These are phyloP conservation scores for Nannobrachium achirus DNA, from an alignment of 2,113 vertebrate species.

Conservation along the genomic window DNA sequence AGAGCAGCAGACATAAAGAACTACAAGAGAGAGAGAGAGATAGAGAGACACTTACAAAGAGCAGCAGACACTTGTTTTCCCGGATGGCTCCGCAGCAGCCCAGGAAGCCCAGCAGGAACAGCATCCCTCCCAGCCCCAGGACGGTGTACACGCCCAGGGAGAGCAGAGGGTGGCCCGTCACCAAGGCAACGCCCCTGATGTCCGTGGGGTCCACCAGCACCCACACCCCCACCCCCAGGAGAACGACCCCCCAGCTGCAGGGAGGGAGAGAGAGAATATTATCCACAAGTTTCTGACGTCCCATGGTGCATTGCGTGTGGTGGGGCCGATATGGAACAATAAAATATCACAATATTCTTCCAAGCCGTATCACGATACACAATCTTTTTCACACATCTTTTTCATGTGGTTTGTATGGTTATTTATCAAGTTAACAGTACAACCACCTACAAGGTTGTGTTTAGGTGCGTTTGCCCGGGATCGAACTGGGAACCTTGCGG, in stretches of 20 bases:
- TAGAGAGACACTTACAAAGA: constrained; percentile 80
- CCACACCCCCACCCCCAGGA: constrained; percentile 93
- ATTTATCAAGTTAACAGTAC: no score
- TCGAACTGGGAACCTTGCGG: no score
- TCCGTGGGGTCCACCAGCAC: constrained; percentile 93
- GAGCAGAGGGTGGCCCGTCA: constrained; percentile 90
- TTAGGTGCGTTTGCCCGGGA: no score
- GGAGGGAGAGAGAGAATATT: constrained; percentile 4
- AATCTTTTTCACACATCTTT: no score
- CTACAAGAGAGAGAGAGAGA: neutral
- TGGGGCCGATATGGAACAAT: no score
- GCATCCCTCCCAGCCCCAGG: constrained; percentile 92
- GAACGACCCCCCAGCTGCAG: constrained; percentile 91
- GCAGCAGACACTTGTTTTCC: constrained; percentile 95
- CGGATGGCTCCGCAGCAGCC: constrained; percentile 96
- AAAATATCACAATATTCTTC: no score
- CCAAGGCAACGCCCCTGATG: constrained; percentile 87
- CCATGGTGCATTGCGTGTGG: no score
- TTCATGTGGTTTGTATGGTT: no score
- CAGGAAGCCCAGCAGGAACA: constrained; percentile 94
- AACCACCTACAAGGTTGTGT: no score
- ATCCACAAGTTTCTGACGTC: no score
- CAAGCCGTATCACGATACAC: no score
- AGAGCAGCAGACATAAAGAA: neutral
- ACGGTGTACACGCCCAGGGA: constrained; percentile 91